Evolutionary conservation across 2,797 vertebrate species (phyloP).

Genomic region (Corythornis leucogaster): DNA sequence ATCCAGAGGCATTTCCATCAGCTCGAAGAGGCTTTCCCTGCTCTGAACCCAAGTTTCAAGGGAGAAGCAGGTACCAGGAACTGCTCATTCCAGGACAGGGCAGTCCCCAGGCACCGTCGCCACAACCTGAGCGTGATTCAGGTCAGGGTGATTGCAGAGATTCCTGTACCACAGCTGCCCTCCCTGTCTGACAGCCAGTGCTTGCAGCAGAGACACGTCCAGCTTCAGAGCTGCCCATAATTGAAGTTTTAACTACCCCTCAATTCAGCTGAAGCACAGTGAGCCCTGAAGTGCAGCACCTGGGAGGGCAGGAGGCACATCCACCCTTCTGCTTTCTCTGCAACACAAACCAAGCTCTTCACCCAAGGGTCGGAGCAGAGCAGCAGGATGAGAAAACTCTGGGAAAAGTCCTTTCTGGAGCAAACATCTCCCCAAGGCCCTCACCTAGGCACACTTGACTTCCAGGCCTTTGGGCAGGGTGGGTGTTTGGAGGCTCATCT

Average conservation of each 20-base stretch:
- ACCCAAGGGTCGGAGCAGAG: neutral
- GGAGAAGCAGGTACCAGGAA: slow-evolving; percentile 31
- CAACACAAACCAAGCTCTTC: neutral
- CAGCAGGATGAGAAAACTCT: neutral
- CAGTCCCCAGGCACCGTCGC: neutral
- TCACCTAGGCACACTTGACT: neutral
- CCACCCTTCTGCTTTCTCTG: neutral
- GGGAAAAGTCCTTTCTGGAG: neutral
- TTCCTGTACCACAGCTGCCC: neutral
- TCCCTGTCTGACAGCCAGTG: neutral
- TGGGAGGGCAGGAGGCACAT: neutral
- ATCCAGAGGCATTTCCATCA: neutral
- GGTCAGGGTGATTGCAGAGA: slow-evolving; percentile 45
- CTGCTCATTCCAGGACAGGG: slow-evolving; percentile 45
- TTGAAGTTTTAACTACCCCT: slow-evolving; percentile 26
- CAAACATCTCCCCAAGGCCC: neutral
- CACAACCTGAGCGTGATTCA: neutral
- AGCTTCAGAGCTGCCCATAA: slow-evolving; percentile 29
- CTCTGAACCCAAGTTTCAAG: neutral
- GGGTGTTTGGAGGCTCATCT: neutral
- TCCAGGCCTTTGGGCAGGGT: neutral
- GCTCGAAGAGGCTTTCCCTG: neutral
- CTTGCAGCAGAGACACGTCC: slow-evolving; percentile 1
- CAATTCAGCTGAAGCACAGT: neutral
- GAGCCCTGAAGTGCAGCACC: neutral